phyloP scores from a whole-genome alignment of 2,113 vertebrate genomes.

The Chamaea fasciata region DNA sequence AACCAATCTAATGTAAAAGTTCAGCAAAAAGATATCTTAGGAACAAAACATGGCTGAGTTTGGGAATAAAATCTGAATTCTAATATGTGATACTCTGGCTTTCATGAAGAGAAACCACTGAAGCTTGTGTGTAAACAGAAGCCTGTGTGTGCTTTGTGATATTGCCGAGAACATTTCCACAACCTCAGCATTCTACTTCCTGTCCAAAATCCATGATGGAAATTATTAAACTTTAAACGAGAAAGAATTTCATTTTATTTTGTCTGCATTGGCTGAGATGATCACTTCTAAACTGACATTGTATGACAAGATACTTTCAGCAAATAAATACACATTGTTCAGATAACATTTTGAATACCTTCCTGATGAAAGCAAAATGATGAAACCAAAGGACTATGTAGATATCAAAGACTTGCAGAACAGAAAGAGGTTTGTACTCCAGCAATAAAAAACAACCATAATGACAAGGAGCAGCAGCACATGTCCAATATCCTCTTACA shows the following conservation, averaged over 20 bases:
- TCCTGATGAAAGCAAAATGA: background rate
- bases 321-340: background rate
- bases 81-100: background rate
- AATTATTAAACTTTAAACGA: background rate
- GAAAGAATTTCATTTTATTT: background rate
- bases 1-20: background rate
- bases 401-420: background rate
- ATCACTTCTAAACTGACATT: background rate
- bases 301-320: background rate
- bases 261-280: background rate
- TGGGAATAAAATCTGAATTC: background rate
- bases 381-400: background rate
- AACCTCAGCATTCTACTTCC: background rate
- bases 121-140: background rate
- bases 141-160: background rate
- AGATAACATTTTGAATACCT: background rate
- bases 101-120: background rate
- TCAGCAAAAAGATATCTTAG: background rate
- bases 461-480: background rate
- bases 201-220: background rate
- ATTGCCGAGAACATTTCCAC: background rate
- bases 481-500: background rate
- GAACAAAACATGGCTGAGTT: background rate
- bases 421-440: background rate
- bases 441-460: background rate